Base-by-base conservation (phyloP, 1,140 invertebrate genomes). In the Acarapis woodi region DNA sequence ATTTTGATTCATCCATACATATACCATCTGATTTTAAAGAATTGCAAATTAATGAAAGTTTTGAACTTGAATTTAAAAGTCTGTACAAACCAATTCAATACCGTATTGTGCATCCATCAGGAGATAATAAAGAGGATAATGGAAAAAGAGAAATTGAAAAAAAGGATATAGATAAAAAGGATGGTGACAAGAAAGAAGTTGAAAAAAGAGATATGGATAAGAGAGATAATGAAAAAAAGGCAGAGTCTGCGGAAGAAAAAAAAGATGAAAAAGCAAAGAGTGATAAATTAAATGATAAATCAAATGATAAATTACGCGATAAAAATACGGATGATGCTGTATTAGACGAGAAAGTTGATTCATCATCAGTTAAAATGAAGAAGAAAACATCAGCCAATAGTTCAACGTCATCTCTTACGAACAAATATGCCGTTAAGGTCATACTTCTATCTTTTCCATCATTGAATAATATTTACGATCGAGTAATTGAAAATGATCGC, bases 1-100 rank as follows among this genome's bases (percentile, higher is more conserved):
- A 29, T 19, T 42, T 30, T 22, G 19, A 10, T 9, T 10, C 41
- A 12, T 22, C 4, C 16, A 23, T 42, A 14, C 41, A 42, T 24
- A 28, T 42, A 5, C 41, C 41, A 16, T 42, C 41, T 1, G 41
- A 42, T 21, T 26, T 42, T 6, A 42, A 41, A 26, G 41, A 42
- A 32, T 18, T 42, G 4, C 2, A 29, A 3, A 32, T 30, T 18
- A 43, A 42, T 29, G 21, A 19, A 9, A 14, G 29, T 26, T 28
- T 20, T 30, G 6, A 19, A 15, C 24, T 42, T 12, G 32, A 40
- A 35, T 3, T 42, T 6, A 12, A 12, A 5, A 21, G 35, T 19
- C 42, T 41, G 4, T 39, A 38, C 5, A 42, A 42, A 28, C 41
- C 41, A 6, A 23, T 42, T 2, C 8, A 20, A 22, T 42, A 34